Conservation (phyloP, 2,888 invertebrate species). For the Tenodera sinensis region DNA sequence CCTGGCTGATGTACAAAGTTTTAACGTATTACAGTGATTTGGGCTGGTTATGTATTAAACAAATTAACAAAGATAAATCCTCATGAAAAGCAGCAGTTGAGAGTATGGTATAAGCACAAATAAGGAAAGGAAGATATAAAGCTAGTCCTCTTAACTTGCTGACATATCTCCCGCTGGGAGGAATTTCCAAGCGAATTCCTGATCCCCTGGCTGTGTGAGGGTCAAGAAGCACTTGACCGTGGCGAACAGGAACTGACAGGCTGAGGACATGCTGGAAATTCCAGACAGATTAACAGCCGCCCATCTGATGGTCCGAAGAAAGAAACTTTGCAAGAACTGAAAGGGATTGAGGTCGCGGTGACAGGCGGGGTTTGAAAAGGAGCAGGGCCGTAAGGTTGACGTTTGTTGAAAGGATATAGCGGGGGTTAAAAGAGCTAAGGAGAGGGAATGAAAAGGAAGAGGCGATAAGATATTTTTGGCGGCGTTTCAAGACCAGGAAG, state of each 20-base stretch:
- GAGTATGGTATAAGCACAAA: not conserved
- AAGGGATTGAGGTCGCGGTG: not conserved
- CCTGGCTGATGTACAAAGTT: too few relatives aligned
- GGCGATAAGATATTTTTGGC: slow-evolving; percentile 2
- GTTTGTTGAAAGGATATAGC: not conserved
- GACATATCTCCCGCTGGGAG: not conserved
- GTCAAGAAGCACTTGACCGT: not conserved
- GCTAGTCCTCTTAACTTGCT: not conserved
- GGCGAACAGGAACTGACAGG: not conserved
- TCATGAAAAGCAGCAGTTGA: not conserved
- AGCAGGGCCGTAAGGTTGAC: not conserved
- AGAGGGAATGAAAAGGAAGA: not conserved
- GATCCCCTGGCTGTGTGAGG: not conserved
- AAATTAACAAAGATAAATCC: not conserved
- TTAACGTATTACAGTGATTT: too few relatives aligned
- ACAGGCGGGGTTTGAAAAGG: not conserved
- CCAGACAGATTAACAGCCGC: not conserved
- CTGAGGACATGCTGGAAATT: not conserved
- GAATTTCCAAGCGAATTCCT: not conserved
- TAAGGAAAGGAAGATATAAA: not conserved
- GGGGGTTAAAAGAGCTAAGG: not conserved
- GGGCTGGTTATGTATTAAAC: too few relatives aligned
- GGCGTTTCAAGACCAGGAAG: not conserved
- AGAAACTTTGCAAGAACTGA: not conserved
- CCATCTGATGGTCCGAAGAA: not conserved